These are phyloP conservation scores for Dendronephthya gigantea DNA, from an alignment of 64 coral and sea anemone species.

Conservation along the genomic window DNA sequence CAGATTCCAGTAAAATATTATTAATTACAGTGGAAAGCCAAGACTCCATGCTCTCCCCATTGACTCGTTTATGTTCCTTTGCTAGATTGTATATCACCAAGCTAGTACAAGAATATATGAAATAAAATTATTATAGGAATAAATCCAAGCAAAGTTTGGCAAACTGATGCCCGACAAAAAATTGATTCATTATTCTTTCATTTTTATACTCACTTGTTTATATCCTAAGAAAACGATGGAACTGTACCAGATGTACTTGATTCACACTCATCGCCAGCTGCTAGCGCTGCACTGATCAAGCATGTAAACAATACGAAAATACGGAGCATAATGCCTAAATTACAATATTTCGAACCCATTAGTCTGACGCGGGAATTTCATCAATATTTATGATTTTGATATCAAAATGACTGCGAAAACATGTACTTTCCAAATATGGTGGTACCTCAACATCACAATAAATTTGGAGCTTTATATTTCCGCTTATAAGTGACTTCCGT, in stretches of 20 bases:
- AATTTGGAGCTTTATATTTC: not conserved
- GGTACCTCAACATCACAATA: not conserved
- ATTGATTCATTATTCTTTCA: too few species aligned
- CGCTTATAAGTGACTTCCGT: not conserved
- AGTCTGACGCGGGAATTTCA: not conserved
- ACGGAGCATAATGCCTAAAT: not conserved
- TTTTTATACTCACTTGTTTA: too few species aligned
- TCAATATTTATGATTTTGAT: not conserved
- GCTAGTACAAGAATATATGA: not conserved
- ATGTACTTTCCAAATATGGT: not conserved
- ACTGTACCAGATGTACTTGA: too few species aligned
- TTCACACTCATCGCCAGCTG: too few species aligned
- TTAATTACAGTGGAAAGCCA: conserved; percentile 3
- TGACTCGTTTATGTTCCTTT: not conserved
- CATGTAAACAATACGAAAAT: not conserved
- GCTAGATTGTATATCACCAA: not conserved
- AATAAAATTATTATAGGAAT: not conserved
- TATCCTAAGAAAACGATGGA: too few species aligned
- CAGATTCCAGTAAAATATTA: not conserved
- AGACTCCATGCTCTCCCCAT: not conserved
- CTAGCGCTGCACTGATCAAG: not conserved
- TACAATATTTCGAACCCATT: not conserved
- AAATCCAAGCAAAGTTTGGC: not conserved
- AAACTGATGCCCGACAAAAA: too few species aligned
- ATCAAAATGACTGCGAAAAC: not conserved